These are phyloP conservation scores for Aegypius monachus DNA, from an alignment of 2,113 vertebrate species.

Conservation along the genomic window DNA sequence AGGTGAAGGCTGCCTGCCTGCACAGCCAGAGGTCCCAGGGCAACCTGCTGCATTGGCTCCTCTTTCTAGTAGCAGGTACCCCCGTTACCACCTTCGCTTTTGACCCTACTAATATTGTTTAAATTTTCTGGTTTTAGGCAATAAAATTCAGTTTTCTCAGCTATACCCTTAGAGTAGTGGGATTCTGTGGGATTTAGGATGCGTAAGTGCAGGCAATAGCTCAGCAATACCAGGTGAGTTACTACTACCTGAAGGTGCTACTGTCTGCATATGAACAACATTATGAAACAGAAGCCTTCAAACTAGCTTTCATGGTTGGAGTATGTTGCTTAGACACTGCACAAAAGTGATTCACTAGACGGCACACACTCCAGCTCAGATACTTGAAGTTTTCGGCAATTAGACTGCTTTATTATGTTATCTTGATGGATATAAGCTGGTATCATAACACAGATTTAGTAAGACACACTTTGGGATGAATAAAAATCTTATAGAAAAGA, in stretches of 20 bases:
- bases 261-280: not conserved
- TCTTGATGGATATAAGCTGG: not conserved
- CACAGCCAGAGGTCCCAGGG: not conserved
- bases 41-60: not conserved
- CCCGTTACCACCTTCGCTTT: not conserved
- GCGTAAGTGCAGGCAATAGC: not conserved
- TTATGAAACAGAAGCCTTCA: not conserved
- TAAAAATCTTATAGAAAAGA: not conserved
- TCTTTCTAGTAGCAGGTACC: not conserved
- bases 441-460: not conserved
- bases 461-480: not conserved
- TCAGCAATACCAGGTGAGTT: not conserved
- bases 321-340: not conserved
- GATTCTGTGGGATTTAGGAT: not conserved
- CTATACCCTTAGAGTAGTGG: not conserved
- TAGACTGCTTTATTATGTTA: not conserved
- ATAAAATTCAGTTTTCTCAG: not conserved
- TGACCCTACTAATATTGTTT: not conserved
- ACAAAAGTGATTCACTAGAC: not conserved
- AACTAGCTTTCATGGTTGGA: not conserved
- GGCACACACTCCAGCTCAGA: not conserved
- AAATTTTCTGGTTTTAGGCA: not conserved
- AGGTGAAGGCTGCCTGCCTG: not conserved
- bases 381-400: not conserved
- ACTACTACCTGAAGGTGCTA: not conserved